Percentiles rank a stretch among this genome's conserved stretches.
These are phyloP conservation scores for Egretta garzetta DNA, from an alignment of 2,113 vertebrate species.

Conservation along the genomic window DNA sequence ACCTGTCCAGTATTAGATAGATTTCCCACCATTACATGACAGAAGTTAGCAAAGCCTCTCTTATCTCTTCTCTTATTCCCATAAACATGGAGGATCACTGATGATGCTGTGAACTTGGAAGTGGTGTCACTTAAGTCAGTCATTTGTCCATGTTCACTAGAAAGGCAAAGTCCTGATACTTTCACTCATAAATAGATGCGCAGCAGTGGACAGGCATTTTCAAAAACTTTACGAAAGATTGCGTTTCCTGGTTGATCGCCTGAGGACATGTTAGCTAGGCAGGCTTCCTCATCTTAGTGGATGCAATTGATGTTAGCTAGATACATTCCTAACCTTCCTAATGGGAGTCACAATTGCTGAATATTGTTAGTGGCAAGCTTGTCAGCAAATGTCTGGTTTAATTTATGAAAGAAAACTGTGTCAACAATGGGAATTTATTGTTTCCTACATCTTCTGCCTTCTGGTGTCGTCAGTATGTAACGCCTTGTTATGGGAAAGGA, in stretches of 20 bases:
- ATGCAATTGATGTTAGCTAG: slow-evolving; percentile 1
- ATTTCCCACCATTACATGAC: neutral
- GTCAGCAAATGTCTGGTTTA: slow-evolving; percentile 46
- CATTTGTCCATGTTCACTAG: neutral
- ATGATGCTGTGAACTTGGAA: neutral
- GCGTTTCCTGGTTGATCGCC: neutral
- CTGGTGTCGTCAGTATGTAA: neutral
- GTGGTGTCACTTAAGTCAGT: neutral
- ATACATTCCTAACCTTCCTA: slow-evolving; percentile 30
- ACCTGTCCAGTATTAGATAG: neutral
- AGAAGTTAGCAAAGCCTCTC: neutral
- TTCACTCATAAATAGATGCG: neutral
- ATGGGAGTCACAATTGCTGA: neutral
- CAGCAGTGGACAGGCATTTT: neutral
- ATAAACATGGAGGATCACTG: neutral
- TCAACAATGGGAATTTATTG: slow-evolving; percentile 36
- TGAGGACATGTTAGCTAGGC: slow-evolving; percentile 12
- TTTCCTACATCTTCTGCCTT: slow-evolving; percentile 45
- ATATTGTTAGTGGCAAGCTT: slow-evolving; percentile 46
- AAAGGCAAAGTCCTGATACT: neutral
- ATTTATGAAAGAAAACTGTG: slow-evolving; percentile 14
- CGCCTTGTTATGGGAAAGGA: neutral
- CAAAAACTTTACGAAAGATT: neutral
- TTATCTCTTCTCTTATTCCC: neutral
- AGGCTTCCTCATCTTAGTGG: neutral